Evolutionary conservation across 2,797 vertebrate genomes (phyloP).

Genomic region (Neosilurus hyrtlii): DNA sequence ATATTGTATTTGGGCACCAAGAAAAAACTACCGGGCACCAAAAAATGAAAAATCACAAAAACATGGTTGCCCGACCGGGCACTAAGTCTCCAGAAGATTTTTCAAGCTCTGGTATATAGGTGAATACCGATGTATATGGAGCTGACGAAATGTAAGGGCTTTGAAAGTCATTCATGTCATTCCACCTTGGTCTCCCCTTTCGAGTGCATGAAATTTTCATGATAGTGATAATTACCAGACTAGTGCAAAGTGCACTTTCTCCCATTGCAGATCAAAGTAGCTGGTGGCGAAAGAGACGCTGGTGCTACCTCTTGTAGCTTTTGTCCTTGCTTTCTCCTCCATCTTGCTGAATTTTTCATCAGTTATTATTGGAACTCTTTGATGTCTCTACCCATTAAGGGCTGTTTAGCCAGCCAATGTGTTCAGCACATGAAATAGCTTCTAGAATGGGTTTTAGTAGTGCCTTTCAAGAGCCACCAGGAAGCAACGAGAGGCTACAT

Average conservation of each 20-base stretch:
- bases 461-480: slow-evolving; percentile 28
- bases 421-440: slow-evolving; percentile 44
- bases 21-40: too few species aligned
- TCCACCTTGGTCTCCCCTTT: slow-evolving; percentile 53
- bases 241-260: slow-evolving; percentile 54
- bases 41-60: too few species aligned
- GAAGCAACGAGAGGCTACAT: slow-evolving; percentile 37
- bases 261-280: slow-evolving; percentile 56
- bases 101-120: too few species aligned
- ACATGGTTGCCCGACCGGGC: too few species aligned
- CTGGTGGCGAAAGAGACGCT: slow-evolving; percentile 48
- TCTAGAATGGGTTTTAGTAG: slow-evolving; percentile 27
- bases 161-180: slow-evolving; percentile 48
- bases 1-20: too few species aligned
- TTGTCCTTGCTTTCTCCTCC: slow-evolving; percentile 57
- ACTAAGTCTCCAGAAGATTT: too few species aligned
- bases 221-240: slow-evolving; percentile 57
- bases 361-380: slow-evolving; percentile 57
- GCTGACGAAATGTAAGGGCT: slow-evolving; percentile 25
- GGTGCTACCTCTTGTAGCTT: slow-evolving; percentile 49
- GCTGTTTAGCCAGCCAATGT: slow-evolving; percentile 43
- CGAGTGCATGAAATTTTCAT: slow-evolving; percentile 57
- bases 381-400: slow-evolving; percentile 53
- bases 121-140: slow-evolving; percentile 35
- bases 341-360: slow-evolving; percentile 57